Conservation (phyloP, 2,113 vertebrate genomes). For the Xenopus borealis region DNA sequence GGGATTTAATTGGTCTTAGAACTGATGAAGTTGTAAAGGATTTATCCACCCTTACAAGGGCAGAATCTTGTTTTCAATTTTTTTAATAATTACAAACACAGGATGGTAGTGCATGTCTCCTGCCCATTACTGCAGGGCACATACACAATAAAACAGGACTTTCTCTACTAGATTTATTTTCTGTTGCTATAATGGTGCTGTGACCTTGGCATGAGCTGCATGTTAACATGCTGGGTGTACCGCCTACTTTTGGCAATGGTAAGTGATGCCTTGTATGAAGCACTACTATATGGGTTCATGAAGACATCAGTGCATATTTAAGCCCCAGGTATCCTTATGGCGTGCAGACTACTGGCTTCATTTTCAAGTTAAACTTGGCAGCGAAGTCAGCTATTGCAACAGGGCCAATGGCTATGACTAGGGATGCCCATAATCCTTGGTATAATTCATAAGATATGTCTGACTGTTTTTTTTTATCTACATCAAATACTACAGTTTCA, state of each 20-base stretch:
- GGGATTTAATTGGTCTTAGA: conserved; percentile 25
- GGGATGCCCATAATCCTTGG: conserved; percentile 17
- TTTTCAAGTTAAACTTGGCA: conserved; percentile 33
- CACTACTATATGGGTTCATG: conserved; percentile 25
- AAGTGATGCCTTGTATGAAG: conserved; percentile 11
- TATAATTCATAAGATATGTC: conserved; percentile 13
- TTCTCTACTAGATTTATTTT: conserved; percentile 25
- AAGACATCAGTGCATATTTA: conserved; percentile 40
- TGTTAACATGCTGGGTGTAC: conserved; percentile 21
- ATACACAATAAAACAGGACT: conserved; percentile 16
- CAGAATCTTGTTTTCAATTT: conserved; percentile 23
- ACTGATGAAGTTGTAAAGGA: conserved; percentile 16
- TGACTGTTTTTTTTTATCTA: too few relatives aligned
- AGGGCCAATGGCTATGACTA: conserved; percentile 29
- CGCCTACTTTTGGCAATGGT: conserved; percentile 22
- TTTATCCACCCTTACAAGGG: conserved; percentile 28
- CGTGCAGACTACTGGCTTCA: conserved; percentile 25
- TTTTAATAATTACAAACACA: conserved; percentile 31
- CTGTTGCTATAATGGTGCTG: conserved; percentile 17
- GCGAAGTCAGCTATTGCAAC: background rate
- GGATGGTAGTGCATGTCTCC: conserved; percentile 25
- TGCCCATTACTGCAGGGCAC: conserved; percentile 17
- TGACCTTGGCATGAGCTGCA: conserved; percentile 18
- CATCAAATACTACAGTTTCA: too few relatives aligned
- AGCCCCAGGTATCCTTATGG: conserved; percentile 36